These are phyloP conservation scores for Pachydiplax longipennis DNA, from an alignment of 2,888 invertebrate species.

Conservation along the genomic window DNA sequence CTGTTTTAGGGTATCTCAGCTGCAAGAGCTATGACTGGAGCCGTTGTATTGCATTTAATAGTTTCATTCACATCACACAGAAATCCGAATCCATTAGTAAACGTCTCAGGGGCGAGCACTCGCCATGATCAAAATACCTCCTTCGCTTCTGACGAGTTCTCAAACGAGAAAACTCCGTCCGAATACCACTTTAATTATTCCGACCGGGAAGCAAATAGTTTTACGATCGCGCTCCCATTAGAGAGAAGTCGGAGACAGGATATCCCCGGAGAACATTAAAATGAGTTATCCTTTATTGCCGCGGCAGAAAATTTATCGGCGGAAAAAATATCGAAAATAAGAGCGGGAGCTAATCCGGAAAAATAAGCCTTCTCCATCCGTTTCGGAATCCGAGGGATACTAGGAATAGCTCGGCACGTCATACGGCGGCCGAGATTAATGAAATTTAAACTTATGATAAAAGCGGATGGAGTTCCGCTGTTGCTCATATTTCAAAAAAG, in stretches of 20 bases:
- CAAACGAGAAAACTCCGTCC: no score
- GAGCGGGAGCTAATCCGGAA: neutral
- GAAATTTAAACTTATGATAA: constrained; percentile 43
- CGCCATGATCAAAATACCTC: no score
- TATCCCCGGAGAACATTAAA: neutral
- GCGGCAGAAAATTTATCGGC: neutral
- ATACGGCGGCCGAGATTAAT: constrained; percentile 27
- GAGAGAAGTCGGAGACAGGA: neutral
- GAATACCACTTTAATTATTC: neutral
- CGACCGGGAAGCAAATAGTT: neutral
- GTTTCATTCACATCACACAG: no score
- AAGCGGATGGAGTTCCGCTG: constrained; percentile 35
- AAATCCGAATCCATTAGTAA: no score
- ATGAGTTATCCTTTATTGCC: neutral
- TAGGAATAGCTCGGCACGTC: constrained; percentile 29
- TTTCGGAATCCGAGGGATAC: constrained; percentile 23
- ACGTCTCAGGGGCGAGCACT: no score
- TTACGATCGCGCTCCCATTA: neutral
- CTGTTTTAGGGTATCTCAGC: no score
- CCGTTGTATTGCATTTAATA: no score
- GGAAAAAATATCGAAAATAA: neutral
- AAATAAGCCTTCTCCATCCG: constrained; percentile 30
- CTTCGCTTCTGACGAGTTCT: no score
- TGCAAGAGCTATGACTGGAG: no score
- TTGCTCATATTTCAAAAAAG: constrained; percentile 39